phyloP scores from a whole-genome alignment of 2,113 vertebrate species.

The Pterocles burchelli region DNA sequence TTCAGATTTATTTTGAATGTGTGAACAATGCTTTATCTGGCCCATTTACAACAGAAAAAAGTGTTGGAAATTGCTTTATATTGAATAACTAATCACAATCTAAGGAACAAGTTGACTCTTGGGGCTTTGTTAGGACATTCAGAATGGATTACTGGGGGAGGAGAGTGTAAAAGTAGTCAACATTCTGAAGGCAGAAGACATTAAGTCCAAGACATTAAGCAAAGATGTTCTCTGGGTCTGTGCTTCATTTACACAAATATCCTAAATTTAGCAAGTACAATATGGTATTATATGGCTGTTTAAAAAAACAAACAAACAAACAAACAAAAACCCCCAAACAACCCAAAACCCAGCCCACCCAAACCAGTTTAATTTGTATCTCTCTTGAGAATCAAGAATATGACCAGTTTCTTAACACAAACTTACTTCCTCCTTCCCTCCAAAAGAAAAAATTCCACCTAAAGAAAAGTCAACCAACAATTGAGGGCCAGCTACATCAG shows the following conservation, averaged over 20 bases:
- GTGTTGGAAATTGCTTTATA: not conserved
- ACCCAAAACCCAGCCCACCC: not conserved
- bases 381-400: not conserved
- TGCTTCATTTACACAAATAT: not conserved
- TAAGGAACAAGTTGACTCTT: not conserved
- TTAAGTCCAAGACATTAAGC: not conserved
- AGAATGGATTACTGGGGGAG: not conserved
- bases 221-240: not conserved
- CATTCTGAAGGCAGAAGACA: not conserved
- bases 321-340: no score
- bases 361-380: not conserved
- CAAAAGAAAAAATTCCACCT: not conserved
- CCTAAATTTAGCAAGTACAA: not conserved
- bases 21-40: not conserved
- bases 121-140: not conserved
- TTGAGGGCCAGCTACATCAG: not conserved
- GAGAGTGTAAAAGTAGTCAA: not conserved
- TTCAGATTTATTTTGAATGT: not conserved
- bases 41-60: not conserved
- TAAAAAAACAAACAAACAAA: not conserved
- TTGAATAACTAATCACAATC: not conserved
- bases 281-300: not conserved
- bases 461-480: not conserved
- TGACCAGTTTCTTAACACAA: not conserved
- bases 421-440: not conserved